Percentiles rank a stretch among this genome's conserved stretches.
Evolutionary conservation across 2,797 vertebrate species (phyloP).

Genomic region (Gymnoscopelus microlampas): DNA sequence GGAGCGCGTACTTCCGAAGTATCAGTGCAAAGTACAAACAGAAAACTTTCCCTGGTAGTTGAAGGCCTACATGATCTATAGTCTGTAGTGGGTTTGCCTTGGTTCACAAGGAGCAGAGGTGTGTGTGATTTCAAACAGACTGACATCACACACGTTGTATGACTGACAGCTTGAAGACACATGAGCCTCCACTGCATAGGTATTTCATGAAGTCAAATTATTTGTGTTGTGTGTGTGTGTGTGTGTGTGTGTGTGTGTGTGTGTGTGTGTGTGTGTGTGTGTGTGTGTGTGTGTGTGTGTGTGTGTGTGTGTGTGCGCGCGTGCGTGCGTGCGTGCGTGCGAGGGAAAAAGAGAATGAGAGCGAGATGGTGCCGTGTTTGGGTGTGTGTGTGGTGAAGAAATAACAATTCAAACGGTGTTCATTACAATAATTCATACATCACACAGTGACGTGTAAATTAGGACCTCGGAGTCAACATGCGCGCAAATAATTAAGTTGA

Average conservation of each 20-base stretch:
- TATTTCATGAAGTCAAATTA: conserved; percentile 53
- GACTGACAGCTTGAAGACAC: conserved; percentile 26
- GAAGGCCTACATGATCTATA: conserved; percentile 24
- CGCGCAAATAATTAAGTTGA: conserved; percentile 80
- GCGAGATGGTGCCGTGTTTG: too few relatives aligned
- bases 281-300: too few relatives aligned
- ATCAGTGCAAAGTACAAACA: conserved; percentile 34
- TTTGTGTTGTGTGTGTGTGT: conserved; percentile 24
- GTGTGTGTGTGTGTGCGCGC: too few relatives aligned
- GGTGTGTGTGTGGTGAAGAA: conserved; percentile 25
- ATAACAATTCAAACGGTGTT: conserved; percentile 72
- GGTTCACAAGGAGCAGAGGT: conserved; percentile 13
- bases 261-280: too few relatives aligned
- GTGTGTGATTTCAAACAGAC: conserved; percentile 52
- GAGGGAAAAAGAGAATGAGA: too few relatives aligned
- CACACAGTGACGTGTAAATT: conserved; percentile 75
- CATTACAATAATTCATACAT: conserved; percentile 82
- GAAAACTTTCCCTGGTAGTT: conserved; percentile 32
- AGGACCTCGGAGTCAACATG: conserved; percentile 74
- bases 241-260: too few relatives aligned
- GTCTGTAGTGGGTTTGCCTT: conserved; percentile 30
- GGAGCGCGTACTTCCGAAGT: conserved; percentile 12
- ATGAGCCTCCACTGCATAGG: conserved; percentile 26
- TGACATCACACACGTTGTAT: conserved; percentile 26
- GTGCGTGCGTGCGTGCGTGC: too few relatives aligned